Evolutionary conservation across 2,888 invertebrate genomes (phyloP).

Genomic region (Fissipunctia ypsillon): DNA sequence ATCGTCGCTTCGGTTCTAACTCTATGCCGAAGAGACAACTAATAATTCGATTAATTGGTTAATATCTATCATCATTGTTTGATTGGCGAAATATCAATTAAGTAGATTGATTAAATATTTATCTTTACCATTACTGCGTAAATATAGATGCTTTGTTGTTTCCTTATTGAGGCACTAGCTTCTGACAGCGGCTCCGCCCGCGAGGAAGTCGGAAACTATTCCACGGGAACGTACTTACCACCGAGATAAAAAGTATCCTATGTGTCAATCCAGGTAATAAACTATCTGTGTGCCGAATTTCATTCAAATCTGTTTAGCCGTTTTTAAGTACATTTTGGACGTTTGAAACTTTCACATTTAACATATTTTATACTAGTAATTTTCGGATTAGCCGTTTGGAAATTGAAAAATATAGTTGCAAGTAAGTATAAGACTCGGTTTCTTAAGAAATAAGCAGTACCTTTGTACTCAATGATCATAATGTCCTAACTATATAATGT

Average conservation of each 20-base stretch:
- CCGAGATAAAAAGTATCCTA: not conserved
- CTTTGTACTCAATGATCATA: too few species aligned
- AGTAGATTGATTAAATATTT: slow-evolving; percentile 57
- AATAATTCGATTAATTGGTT: slow-evolving; percentile 60
- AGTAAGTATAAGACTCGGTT: too few species aligned
- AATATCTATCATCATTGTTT: slow-evolving; percentile 44
- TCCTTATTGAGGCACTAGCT: slow-evolving; percentile 8
- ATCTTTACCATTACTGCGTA: slow-evolving; percentile 38
- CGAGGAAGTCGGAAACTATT: not conserved
- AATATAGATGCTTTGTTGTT: slow-evolving; percentile 25
- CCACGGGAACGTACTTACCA: not conserved
- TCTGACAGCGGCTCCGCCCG: not conserved
- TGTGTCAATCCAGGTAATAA: not conserved
- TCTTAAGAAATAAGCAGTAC: too few species aligned
- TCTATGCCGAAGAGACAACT: slow-evolving; percentile 21
- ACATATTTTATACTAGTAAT: too few species aligned
- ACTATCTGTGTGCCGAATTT: not conserved
- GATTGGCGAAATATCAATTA: slow-evolving; percentile 60
- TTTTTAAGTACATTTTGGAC: not conserved
- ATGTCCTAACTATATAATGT: too few species aligned
- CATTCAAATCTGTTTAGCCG: not conserved
- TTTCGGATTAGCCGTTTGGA: not conserved
- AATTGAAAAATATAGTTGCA: not conserved
- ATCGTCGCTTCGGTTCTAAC: slow-evolving; percentile 4
- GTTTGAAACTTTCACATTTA: not conserved